These are phyloP conservation scores for Stomorhina lunata DNA, from an alignment of 2,888 invertebrate species.

Conservation along the genomic window DNA sequence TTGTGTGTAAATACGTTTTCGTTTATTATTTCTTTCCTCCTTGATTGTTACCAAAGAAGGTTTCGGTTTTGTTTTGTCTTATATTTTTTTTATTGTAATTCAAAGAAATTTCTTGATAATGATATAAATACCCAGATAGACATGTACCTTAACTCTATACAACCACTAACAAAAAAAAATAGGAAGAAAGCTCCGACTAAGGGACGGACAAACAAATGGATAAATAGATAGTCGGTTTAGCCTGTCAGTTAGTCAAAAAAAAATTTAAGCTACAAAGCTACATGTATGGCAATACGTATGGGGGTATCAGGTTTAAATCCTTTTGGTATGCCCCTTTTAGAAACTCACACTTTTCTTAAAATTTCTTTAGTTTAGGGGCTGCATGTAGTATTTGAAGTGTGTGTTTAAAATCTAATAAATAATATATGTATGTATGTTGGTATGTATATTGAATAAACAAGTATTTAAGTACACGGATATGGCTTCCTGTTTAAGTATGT, in stretches of 20 bases:
- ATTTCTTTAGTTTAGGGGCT: constrained; percentile 31
- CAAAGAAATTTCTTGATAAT: constrained; percentile 48
- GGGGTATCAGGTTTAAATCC: not conserved
- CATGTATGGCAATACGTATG: not conserved
- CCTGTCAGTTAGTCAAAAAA: not conserved
- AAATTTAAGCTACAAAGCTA: not conserved
- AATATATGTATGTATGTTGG: not conserved
- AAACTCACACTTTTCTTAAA: not conserved
- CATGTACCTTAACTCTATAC: not conserved
- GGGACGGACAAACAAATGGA: not conserved
- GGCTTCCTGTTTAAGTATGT: constrained; percentile 64
- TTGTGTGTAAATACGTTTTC: not conserved
- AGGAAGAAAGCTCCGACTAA: not conserved
- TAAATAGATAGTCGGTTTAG: not conserved
- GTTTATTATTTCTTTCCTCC: not conserved
- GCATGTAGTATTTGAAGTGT: constrained; percentile 10
- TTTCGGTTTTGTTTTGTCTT: constrained; percentile 11
- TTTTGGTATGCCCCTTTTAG: not conserved
- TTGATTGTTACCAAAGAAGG: constrained; percentile 28
- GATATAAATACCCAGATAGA: constrained; percentile 31
- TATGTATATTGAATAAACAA: no score
- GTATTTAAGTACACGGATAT: no score
- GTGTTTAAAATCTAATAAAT: not conserved
- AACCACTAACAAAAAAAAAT: not conserved
- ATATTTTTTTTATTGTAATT: constrained; percentile 7